Percentiles rank a stretch among this genome's conserved stretches.
phyloP scores from a whole-genome alignment of 2,797 vertebrate species.

The Enteromius paludinosus region DNA sequence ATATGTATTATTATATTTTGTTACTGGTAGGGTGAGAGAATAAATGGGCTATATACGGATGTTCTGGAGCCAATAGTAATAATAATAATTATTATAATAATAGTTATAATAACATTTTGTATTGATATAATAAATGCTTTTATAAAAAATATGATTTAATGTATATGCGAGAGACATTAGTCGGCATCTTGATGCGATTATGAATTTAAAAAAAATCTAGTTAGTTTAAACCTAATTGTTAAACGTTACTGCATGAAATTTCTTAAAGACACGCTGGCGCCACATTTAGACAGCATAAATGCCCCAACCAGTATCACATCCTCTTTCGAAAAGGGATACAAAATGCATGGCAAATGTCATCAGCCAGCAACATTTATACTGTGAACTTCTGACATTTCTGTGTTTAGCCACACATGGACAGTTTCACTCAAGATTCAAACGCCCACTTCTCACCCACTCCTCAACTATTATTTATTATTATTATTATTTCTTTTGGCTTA shows the following conservation, averaged over 20 bases:
- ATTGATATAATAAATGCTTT: not conserved
- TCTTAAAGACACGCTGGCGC: not conserved
- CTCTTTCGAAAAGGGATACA: not conserved
- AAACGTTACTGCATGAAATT: not conserved
- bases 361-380: not conserved
- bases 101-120: not conserved
- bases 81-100: not conserved
- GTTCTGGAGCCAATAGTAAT: no score
- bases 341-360: slow-evolving; percentile 5
- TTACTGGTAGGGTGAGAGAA: no score
- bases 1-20: no score
- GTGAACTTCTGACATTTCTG: not conserved
- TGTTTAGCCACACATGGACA: not conserved
- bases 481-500: not conserved
- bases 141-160: not conserved
- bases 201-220: not conserved
- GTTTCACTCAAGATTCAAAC: not conserved
- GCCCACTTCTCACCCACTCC: no score
- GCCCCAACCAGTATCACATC: slow-evolving; percentile 13
- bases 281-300: not conserved
- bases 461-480: not conserved
- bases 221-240: not conserved
- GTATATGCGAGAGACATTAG: not conserved
- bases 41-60: no score
- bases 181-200: not conserved